phyloP scores from a whole-genome alignment of 2,113 vertebrate species.

The Acrocephalus kingi region DNA sequence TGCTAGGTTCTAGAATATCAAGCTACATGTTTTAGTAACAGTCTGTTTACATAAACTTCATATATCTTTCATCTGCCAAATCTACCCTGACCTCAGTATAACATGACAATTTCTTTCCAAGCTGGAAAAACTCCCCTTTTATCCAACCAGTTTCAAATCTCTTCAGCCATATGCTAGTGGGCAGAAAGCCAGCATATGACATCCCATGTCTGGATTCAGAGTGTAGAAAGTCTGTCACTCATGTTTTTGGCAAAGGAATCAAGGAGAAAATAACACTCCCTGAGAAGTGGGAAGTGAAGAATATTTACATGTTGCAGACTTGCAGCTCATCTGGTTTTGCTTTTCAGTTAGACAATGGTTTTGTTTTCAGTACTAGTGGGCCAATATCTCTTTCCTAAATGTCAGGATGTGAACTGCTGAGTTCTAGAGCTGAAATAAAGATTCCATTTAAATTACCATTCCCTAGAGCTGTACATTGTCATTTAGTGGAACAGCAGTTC shows the following conservation, averaged over 20 bases:
- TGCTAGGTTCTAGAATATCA: not conserved
- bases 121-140: not conserved
- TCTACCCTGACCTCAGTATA: not conserved
- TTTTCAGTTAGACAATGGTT: not conserved
- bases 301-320: not conserved
- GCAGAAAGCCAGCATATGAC: not conserved
- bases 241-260: not conserved
- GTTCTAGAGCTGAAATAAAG: not conserved
- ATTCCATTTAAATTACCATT: not conserved
- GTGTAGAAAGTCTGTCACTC: constrained; percentile 39
- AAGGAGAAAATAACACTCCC: constrained; percentile 8
- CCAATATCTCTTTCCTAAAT: not conserved
- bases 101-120: not conserved
- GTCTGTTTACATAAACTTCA: constrained; percentile 3
- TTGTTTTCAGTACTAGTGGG: not conserved
- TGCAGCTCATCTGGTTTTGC: not conserved
- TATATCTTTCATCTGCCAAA: not conserved
- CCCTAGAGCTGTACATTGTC: not conserved
- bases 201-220: not conserved
- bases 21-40: not conserved
- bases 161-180: constrained; percentile 12
- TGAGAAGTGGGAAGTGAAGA: constrained; percentile 21
- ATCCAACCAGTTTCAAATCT: not conserved
- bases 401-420: not conserved
- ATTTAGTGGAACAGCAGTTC: not conserved